Percentiles rank a stretch among this genome's conserved stretches.
phyloP scores from a whole-genome alignment of 2,113 vertebrate species.

The Mormoops blainvillei region DNA sequence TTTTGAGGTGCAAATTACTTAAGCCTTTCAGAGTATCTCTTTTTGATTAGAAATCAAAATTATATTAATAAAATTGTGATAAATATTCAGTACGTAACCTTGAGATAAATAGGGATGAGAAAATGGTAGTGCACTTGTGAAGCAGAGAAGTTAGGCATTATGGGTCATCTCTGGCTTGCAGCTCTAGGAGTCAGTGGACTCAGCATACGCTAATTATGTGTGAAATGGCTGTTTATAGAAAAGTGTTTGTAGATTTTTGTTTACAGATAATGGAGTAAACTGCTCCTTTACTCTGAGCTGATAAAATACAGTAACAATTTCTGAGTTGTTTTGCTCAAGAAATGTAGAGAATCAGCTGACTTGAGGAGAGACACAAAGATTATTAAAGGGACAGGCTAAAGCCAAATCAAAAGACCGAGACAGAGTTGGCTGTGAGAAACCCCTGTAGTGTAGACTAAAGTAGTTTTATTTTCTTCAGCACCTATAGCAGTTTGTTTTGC shows the following conservation, averaged over 20 bases:
- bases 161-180: neutral
- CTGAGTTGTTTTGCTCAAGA: constrained; percentile 11
- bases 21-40: neutral
- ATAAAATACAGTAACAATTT: neutral
- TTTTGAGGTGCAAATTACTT: neutral
- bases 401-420: neutral
- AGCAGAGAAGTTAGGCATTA: neutral
- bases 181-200: neutral
- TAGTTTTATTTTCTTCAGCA: constrained; percentile 7
- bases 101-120: neutral
- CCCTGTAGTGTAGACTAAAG: neutral
- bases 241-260: neutral
- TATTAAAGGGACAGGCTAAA: neutral
- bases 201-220: neutral
- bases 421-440: neutral
- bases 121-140: neutral
- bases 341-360: neutral
- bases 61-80: neutral
- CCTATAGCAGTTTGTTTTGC: neutral
- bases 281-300: neutral
- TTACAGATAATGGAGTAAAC: neutral
- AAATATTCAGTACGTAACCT: neutral
- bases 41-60: constrained; percentile 1
- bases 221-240: neutral
- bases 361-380: neutral